Evolutionary conservation across 2,113 vertebrate genomes (phyloP), one percentile per base, ranked within the genome.

Genomic region (Nothobranchius furzeri): DNA sequence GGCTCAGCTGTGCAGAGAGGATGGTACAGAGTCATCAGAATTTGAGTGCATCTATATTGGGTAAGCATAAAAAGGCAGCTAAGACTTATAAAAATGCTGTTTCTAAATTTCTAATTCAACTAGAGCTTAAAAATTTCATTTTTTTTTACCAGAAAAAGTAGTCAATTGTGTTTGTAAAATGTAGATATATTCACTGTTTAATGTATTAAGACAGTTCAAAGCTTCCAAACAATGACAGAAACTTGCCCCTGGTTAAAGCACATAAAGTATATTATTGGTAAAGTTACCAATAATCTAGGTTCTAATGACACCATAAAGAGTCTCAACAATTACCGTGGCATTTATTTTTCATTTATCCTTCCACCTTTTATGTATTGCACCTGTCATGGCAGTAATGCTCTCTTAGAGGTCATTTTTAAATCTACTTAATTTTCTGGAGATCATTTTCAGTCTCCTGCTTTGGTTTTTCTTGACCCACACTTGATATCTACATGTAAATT

Each of bases 1-100:
- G 46, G 54, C 58, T 61, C 65, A 70, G 65, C 9, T 60, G 35
- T 37, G 6, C 37, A 72, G 46, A 75, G 30, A 24, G 56, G 36
- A 17, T 5, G 36, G 60, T 45, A 12, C 3, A 40, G 12, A 36
- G 64, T 12, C 7, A 47, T 56, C 60, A 61, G 13, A 52, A 36
- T 62, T 10, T 9, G 53, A 71, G 42, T 60, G 52, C 25, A 35
- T 54, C 24, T 54, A 54, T 54, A 14, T 35, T 35, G 48, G 48
- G n/a, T 8, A 7, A 20, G 9, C 47, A 49, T 49, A 9, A 49
- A 49, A 47, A 47, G 12, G 46, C 13, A 47, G 46, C 46, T 47
- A 11, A 47, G 15, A n/a, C 15, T 49, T 50, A 50, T 17, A 17
- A 50, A 50, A 50, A n/a, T 17, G 8, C n/a, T 9, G 48, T 50